phyloP scores from a whole-genome alignment of 2,888 invertebrate genomes.

The Melieria omissa region DNA sequence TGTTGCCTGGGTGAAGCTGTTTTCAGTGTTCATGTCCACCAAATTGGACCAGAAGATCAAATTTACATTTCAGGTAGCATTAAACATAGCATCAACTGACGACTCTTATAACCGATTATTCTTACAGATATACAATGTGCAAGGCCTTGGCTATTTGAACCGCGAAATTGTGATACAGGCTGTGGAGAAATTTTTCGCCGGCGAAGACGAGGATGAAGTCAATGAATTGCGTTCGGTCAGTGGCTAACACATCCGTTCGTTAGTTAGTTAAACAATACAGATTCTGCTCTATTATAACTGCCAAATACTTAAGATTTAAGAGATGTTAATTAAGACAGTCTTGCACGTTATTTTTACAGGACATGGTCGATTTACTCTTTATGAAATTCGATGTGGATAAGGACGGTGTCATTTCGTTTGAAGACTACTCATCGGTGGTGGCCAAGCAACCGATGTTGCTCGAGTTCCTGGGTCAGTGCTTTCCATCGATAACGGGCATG shows the following conservation, averaged over 20 bases:
- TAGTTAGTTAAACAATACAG: neutral
- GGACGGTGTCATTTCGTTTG: constrained; percentile 77
- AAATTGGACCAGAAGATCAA: constrained; percentile 75
- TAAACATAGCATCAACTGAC: no score
- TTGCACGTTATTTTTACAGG: constrained; percentile 65
- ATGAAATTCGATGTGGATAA: constrained; percentile 81
- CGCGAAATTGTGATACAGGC: constrained; percentile 76
- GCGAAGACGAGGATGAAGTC: constrained; percentile 76
- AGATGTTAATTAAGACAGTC: neutral
- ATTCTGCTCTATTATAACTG: no score
- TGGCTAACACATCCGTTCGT: neutral
- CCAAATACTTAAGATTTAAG: neutral
- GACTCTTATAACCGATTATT: neutral
- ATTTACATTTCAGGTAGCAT: constrained; percentile 73
- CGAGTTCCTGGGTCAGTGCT: constrained; percentile 79
- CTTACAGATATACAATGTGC: constrained; percentile 71
- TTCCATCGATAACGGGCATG: constrained; percentile 69
- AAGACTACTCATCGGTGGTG: constrained; percentile 70
- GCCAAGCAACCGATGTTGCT: constrained; percentile 73
- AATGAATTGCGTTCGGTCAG: constrained; percentile 69
- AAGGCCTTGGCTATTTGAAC: constrained; percentile 74
- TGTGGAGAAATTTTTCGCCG: constrained; percentile 66
- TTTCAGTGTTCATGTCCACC: constrained; percentile 78
- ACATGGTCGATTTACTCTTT: constrained; percentile 77
- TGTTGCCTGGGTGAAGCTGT: constrained; percentile 75